Evolutionary conservation across 2,888 invertebrate genomes (phyloP), one percentile per base, ranked within the genome.

Genomic region (Melanostoma scalare): DNA sequence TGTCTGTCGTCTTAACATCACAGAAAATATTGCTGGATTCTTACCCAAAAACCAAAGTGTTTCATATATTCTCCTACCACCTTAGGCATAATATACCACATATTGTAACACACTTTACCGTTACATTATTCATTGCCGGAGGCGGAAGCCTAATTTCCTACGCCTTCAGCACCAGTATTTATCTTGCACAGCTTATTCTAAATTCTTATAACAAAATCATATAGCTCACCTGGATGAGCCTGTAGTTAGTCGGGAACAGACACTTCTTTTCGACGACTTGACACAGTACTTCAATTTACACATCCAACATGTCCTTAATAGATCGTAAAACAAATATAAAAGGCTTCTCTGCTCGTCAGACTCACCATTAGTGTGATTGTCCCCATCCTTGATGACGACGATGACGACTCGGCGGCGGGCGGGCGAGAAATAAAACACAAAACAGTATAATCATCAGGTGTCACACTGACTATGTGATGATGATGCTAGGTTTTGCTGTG

Each of bases 121-220:
- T 72, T 61, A 77, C 76, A 81, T 76, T 72, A 81, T 81, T 68
- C 61, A 78, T 65, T 50, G 61, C 67, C 50, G 30, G 40, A 58
- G 53, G 73, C 78, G 73, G 78, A 73, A 78, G 78, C 78, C 82
- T 78, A 82, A 82, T 73, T 82, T 78, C 73, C 82, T 69, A 52
- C 52, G 60, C 31, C 65, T 81, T 76, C 46, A 60, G 58, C 58
- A 44, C 35, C 58, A 44, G 72, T 33, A 67, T 56, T 73, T 63
- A 42, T 56, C 53, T 44, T 63, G 36, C 40, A 60, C 9, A 63
- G 42, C 44, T 72, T 76, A 65, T 72, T 77, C 48, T 38, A 52
- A 55, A 58, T 50, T 72, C 53, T 10, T 31, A 35, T 31, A 48
- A 67, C 58, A 67, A 72, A 72, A 67, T 78, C 78, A 55, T 60